These are phyloP conservation scores for Agapornis roseicollis DNA, from an alignment of 2,113 vertebrate genomes.

Conservation along the genomic window DNA sequence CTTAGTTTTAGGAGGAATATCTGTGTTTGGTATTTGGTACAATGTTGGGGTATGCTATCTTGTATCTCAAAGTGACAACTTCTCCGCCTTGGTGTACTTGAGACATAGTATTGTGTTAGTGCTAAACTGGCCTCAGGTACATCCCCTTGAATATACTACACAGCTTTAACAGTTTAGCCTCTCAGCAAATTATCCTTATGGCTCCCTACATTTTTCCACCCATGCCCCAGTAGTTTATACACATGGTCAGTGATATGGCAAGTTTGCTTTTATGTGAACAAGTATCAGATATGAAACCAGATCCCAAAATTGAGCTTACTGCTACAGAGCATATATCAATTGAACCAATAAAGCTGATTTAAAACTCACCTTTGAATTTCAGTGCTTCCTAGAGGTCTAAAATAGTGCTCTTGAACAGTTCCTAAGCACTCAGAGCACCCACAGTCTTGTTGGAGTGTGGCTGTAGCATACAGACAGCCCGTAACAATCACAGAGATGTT, in stretches of 20 bases:
- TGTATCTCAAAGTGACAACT: not conserved
- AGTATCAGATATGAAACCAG: not conserved
- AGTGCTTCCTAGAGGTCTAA: not conserved
- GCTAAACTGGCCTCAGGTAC: not conserved
- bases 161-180: not conserved
- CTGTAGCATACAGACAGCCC: no score
- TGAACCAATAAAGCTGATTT: not conserved
- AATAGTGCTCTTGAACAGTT: not conserved
- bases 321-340: not conserved
- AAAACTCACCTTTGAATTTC: not conserved
- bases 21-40: not conserved
- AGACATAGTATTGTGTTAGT: not conserved
- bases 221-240: not conserved
- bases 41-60: not conserved
- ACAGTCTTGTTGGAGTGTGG: not conserved
- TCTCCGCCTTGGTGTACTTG: not conserved
- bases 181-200: not conserved
- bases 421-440: not conserved
- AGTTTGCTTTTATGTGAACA: not conserved
- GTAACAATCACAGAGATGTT: accelerated
- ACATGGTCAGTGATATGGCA: not conserved
- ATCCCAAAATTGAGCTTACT: not conserved
- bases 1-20: not conserved
- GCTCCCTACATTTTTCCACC: not conserved
- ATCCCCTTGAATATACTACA: not conserved